Percentiles rank a stretch among this genome's conserved stretches.
Evolutionary conservation across 2,113 vertebrate genomes (phyloP).

Genomic region (Dermatemys mawii): DNA sequence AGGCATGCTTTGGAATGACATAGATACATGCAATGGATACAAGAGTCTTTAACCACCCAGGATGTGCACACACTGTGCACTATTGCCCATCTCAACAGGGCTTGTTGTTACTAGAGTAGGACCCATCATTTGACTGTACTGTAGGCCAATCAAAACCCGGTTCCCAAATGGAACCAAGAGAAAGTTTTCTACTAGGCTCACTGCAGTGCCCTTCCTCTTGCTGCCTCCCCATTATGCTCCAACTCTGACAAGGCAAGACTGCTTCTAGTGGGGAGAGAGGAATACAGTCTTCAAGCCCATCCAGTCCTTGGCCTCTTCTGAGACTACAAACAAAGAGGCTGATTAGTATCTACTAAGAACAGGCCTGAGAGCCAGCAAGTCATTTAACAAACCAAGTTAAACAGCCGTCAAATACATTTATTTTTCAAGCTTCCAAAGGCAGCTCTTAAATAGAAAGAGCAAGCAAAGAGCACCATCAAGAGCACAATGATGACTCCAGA

Average conservation of each 20-base stretch:
- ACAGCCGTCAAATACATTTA: neutral
- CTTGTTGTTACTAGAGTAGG: neutral
- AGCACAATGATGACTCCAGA: neutral
- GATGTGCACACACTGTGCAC: neutral
- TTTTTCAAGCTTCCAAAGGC: neutral
- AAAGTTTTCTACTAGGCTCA: neutral
- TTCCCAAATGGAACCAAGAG: neutral
- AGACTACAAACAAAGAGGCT: neutral
- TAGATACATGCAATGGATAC: neutral
- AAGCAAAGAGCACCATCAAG: neutral
- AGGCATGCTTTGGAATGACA: neutral
- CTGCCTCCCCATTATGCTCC: neutral
- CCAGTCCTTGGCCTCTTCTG: neutral
- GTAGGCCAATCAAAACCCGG: neutral
- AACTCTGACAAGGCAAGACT: neutral
- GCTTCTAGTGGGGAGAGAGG: neutral
- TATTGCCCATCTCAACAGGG: neutral
- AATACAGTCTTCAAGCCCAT: neutral
- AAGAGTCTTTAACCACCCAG: neutral
- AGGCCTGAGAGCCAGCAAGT: neutral
- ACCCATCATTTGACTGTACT: fast-evolving
- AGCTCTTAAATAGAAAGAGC: neutral
- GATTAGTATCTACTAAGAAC: neutral
- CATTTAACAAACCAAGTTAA: neutral
- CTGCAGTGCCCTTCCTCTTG: neutral